Evolutionary conservation across 2,113 vertebrate genomes (phyloP).

Genomic region (Carassius gibelio): DNA sequence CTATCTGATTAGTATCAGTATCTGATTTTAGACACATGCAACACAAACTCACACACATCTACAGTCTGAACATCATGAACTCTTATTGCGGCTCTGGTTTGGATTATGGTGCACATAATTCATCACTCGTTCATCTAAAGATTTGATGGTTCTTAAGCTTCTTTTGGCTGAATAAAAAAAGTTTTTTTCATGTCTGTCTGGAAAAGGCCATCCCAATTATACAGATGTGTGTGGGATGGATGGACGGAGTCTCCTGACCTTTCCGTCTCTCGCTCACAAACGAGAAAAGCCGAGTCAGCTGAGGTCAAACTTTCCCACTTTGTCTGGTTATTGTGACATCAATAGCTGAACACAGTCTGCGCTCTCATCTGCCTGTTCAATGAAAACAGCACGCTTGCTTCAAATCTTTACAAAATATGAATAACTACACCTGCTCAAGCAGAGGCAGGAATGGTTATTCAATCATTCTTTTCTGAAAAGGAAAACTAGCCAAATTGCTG

Average conservation of each 20-base stretch:
- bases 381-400: neutral
- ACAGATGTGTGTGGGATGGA: slow-evolving; percentile 48
- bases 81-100: neutral
- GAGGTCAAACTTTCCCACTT: neutral
- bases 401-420: neutral
- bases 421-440: neutral
- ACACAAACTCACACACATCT: neutral
- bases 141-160: neutral
- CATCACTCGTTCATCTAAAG: neutral
- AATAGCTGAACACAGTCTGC: neutral
- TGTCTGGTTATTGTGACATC: neutral
- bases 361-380: neutral
- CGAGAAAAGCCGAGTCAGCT: neutral
- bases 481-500: neutral
- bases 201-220: slow-evolving; percentile 60
- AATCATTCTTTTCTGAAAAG: neutral
- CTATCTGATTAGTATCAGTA: neutral
- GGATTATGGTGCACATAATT: neutral
- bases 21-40: neutral
- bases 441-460: neutral
- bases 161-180: neutral
- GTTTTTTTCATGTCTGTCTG: slow-evolving; percentile 41
- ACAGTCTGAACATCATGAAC: no score
- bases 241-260: slow-evolving; percentile 56
- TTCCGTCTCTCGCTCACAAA: slow-evolving; percentile 26